Evolutionary conservation across 2,113 vertebrate genomes (phyloP).

Genomic region (Pterocles orientalis): DNA sequence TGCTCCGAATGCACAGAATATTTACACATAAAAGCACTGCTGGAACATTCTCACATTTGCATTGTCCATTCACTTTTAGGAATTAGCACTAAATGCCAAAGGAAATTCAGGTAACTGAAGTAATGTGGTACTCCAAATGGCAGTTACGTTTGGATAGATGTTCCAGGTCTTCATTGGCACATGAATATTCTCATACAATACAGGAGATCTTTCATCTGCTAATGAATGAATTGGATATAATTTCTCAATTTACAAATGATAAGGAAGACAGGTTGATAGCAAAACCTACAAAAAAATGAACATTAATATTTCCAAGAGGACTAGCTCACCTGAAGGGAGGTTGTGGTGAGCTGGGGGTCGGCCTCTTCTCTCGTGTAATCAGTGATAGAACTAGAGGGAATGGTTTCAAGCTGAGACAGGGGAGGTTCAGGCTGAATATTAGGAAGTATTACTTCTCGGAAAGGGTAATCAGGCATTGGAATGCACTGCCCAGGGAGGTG

Average conservation of each 20-base stretch:
- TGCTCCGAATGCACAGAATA: not conserved
- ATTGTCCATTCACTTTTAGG: not conserved
- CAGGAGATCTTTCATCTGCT: not conserved
- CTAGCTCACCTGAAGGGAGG: no score
- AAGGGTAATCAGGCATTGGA: no score
- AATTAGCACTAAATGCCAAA: not conserved
- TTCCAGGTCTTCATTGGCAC: not conserved
- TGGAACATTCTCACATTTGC: not conserved
- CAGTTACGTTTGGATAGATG: not conserved
- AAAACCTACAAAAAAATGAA: not conserved
- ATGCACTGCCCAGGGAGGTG: no score
- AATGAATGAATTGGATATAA: not conserved
- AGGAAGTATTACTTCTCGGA: no score
- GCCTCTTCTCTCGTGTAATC: no score
- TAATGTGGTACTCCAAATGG: not conserved
- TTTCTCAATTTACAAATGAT: not conserved
- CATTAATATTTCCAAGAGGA: not conserved
- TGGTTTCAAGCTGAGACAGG: no score
- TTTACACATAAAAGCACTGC: not conserved
- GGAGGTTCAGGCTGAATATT: no score
- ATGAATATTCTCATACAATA: not conserved
- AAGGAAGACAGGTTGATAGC: not conserved
- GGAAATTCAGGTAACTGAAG: not conserved
- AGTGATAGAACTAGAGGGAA: no score
- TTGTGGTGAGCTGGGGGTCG: no score